These are phyloP conservation scores for Hypocryptadius cinnamomeus DNA, from an alignment of 2,113 vertebrate species.

Conservation along the genomic window DNA sequence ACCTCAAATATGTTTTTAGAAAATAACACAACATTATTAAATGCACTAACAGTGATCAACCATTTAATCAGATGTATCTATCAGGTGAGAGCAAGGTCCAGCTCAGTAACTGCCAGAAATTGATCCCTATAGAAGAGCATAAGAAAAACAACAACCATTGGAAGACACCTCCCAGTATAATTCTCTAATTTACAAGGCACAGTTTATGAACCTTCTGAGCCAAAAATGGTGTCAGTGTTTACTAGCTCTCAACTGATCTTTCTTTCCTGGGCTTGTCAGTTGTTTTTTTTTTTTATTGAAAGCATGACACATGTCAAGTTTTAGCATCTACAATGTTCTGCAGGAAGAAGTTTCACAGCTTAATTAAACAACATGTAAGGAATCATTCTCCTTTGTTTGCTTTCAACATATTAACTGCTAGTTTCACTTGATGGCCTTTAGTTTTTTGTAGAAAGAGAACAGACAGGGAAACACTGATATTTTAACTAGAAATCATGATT, in stretches of 20 bases:
- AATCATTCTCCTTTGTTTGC: not conserved
- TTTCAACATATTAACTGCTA: not conserved
- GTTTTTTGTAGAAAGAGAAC: not conserved
- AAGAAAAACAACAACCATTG: not conserved
- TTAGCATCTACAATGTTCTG: not conserved
- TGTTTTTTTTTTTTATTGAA: rapidly evolving
- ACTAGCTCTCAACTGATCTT: not conserved
- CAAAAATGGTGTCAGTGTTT: not conserved
- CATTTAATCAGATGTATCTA: not conserved
- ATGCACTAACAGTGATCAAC: not conserved
- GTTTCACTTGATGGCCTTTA: not conserved
- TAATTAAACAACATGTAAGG: not conserved
- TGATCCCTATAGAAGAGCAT: not conserved
- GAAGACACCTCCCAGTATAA: not conserved
- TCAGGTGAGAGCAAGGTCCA: not conserved
- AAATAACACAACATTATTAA: not conserved
- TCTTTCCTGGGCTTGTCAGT: not conserved
- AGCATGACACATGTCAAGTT: not conserved
- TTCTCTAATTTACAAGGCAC: not conserved
- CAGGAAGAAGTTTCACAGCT: not conserved
- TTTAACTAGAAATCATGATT: not conserved
- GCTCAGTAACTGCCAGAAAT: not conserved
- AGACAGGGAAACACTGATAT: not conserved
- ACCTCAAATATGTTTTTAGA: not conserved
- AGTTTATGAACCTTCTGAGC: not conserved